phyloP scores from a whole-genome alignment of 2,797 vertebrate genomes.

The Dromococcyx pavoninus region DNA sequence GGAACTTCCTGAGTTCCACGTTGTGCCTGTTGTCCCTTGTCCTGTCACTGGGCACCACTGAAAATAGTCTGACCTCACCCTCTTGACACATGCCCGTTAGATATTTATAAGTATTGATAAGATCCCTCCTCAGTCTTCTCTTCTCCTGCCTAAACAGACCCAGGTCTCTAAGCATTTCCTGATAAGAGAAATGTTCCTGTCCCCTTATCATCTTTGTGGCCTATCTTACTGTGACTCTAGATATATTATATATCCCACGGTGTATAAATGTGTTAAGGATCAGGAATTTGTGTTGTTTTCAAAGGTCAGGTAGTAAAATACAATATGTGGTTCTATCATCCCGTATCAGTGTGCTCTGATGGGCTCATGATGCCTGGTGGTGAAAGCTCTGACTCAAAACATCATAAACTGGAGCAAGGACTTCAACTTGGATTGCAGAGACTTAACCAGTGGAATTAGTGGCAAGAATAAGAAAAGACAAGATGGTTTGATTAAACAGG shows the following conservation, averaged over 20 bases:
- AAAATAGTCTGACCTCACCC: too few relatives aligned
- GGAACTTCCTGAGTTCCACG: too few relatives aligned
- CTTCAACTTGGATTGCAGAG: background rate
- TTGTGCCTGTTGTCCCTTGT: too few relatives aligned
- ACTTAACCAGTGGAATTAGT: background rate
- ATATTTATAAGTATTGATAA: too few relatives aligned
- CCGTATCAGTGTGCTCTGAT: accelerated
- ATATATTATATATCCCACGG: background rate
- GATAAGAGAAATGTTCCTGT: too few relatives aligned
- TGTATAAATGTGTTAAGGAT: background rate
- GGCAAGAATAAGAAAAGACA: background rate
- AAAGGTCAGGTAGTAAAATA: background rate
- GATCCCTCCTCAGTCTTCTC: too few relatives aligned
- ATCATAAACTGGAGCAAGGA: background rate
- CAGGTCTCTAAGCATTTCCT: too few relatives aligned
- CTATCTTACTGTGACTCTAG: background rate
- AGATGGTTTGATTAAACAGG: background rate
- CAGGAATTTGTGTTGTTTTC: background rate
- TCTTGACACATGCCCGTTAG: too few relatives aligned
- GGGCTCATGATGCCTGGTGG: background rate
- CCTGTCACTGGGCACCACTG: too few relatives aligned
- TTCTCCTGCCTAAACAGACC: too few relatives aligned
- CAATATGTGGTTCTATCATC: background rate
- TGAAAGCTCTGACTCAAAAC: background rate
- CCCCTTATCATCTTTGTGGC: too few relatives aligned